These are phyloP conservation scores for Aspiorhynchus laticeps DNA, from an alignment of 2,113 vertebrate species.

Conservation along the genomic window DNA sequence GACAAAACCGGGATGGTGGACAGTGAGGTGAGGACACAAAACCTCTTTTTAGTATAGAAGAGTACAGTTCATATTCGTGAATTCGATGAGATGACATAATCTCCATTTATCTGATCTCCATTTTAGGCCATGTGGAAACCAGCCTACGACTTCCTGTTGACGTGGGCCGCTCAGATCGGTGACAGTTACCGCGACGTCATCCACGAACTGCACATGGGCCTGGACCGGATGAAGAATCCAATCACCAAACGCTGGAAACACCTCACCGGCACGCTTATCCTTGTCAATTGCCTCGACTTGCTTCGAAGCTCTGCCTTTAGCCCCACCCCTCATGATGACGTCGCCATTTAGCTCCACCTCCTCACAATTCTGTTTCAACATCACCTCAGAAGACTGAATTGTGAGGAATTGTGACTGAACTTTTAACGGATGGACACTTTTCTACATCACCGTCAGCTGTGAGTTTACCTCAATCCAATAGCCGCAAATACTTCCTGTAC, in stretches of 20 bases:
- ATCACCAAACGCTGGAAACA: constrained; percentile 98
- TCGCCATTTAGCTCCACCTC: constrained; percentile 79
- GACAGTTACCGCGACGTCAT: constrained; percentile 97
- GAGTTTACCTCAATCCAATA: constrained; percentile 31
- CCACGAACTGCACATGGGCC: constrained; percentile 91
- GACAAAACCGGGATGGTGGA: constrained; percentile 88
- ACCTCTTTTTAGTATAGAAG: not conserved
- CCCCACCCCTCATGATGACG: constrained; percentile 83
- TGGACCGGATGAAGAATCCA: constrained; percentile 96
- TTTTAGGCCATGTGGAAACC: constrained; percentile 98
- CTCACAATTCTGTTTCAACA: not conserved
- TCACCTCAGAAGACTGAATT: constrained; percentile 8
- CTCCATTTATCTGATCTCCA: not conserved
- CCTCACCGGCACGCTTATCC: constrained; percentile 91
- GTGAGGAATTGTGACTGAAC: too few species aligned
- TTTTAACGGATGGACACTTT: not conserved
- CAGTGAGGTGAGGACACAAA: constrained; percentile 81
- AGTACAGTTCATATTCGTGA: not conserved
- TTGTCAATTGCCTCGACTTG: constrained; percentile 91
- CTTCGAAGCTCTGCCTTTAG: constrained; percentile 91
- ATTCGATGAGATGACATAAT: not conserved
- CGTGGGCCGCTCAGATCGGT: constrained; percentile 94
- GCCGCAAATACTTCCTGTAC: not conserved
- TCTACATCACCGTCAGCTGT: constrained; percentile 3
- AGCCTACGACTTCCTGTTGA: constrained; percentile 93